phyloP scores from a whole-genome alignment of 2,113 vertebrate genomes.

The Zapus hudsonius region DNA sequence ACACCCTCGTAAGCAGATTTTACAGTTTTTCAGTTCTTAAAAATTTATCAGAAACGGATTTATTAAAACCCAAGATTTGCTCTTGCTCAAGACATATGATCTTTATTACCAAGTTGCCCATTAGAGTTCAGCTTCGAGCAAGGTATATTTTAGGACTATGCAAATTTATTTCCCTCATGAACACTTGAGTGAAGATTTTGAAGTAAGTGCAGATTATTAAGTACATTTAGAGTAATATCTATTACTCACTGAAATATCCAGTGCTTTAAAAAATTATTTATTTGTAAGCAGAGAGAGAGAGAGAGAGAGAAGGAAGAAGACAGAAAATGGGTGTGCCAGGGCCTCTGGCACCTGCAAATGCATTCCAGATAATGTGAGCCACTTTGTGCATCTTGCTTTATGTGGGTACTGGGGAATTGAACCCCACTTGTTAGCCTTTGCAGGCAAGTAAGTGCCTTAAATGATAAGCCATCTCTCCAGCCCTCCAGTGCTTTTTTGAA shows the following conservation, averaged over 20 bases:
- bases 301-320: too few relatives aligned
- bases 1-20: background rate
- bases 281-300: too few relatives aligned
- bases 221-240: background rate
- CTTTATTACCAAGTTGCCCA: background rate
- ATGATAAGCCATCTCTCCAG: too few relatives aligned
- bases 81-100: conserved; percentile 16
- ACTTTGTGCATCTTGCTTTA: too few relatives aligned
- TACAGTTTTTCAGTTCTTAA: conserved; percentile 9
- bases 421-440: too few relatives aligned
- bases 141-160: background rate
- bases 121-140: background rate
- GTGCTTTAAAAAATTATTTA: too few relatives aligned
- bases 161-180: background rate
- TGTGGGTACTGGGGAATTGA: too few relatives aligned
- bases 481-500: too few relatives aligned
- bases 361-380: too few relatives aligned
- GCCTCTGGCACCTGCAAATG: too few relatives aligned
- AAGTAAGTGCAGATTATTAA: background rate
- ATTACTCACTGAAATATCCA: background rate
- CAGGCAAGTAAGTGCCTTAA: too few relatives aligned
- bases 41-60: background rate
- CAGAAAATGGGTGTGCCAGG: too few relatives aligned
- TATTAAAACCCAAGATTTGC: background rate
- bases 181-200: background rate